A percentile compares a stretch with the other conserved stretches of the same genome.
Evolutionary conservation across 2,113 vertebrate genomes (phyloP).

Genomic region (Cyprinodon brontotheroides): DNA sequence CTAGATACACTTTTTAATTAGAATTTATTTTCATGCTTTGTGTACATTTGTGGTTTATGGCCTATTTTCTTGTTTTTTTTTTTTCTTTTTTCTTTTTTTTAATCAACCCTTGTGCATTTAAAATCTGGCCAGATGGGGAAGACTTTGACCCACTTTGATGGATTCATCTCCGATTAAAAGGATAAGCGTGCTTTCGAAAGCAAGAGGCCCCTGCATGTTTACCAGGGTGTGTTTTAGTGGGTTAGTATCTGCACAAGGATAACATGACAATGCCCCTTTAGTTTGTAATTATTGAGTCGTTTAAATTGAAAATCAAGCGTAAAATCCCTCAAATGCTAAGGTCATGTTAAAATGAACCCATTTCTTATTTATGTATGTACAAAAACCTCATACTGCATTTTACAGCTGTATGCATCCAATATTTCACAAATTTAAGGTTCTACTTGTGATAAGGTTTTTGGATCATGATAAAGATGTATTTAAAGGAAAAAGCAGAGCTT

Average conservation of each 20-base stretch:
- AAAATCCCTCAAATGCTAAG: too few relatives aligned
- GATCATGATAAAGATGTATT: too few relatives aligned
- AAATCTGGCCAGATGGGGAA: constrained; percentile 80
- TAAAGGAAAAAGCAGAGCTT: too few relatives aligned
- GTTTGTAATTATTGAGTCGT: not conserved
- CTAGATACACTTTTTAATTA: not conserved
- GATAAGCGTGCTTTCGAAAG: constrained; percentile 78
- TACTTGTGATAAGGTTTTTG: too few relatives aligned
- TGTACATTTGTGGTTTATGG: constrained; percentile 53
- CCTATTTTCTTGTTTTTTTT: constrained; percentile 67
- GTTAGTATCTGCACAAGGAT: not conserved
- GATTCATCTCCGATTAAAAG: constrained; percentile 83
- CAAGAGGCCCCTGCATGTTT: constrained; percentile 58
- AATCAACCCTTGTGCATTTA: constrained; percentile 80
- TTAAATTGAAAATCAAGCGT: too few relatives aligned
- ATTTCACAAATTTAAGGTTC: too few relatives aligned
- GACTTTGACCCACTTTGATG: constrained; percentile 86
- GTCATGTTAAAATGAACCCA: too few relatives aligned
- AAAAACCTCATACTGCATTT: too few relatives aligned
- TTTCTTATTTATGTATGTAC: too few relatives aligned
- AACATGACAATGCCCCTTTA: not conserved
- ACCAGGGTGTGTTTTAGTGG: constrained; percentile 14
- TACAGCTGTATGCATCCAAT: too few relatives aligned
- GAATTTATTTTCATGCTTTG: constrained; percentile 1
- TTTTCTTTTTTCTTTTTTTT: constrained; percentile 67